Percentiles rank a stretch among this genome's conserved stretches.
phyloP scores from a whole-genome alignment of 2,797 vertebrate species.

The Crenichthys baileyi region DNA sequence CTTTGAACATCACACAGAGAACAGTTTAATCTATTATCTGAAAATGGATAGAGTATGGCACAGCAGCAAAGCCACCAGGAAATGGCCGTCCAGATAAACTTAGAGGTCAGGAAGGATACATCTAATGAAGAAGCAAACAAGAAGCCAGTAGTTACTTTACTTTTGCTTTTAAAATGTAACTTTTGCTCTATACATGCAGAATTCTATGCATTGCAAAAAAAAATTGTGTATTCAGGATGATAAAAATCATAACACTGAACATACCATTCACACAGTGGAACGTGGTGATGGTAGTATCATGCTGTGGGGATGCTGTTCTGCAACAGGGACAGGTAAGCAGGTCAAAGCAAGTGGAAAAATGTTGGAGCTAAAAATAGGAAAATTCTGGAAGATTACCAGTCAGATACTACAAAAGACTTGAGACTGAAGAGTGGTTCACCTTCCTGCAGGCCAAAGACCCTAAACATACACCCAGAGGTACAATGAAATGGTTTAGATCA shows the following conservation, averaged over 20 bases:
- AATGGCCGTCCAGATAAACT: background rate
- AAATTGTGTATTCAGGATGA: background rate
- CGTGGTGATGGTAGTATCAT: background rate
- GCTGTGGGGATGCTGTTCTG: background rate
- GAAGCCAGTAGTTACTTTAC: background rate
- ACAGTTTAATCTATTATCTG: background rate
- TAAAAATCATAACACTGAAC: background rate
- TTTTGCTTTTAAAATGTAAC: background rate
- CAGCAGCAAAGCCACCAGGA: background rate
- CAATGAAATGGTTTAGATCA: background rate
- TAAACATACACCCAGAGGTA: background rate
- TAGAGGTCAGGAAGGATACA: background rate
- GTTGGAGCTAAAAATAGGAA: background rate
- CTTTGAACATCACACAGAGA: background rate
- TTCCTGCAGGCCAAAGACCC: background rate
- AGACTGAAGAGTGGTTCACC: background rate
- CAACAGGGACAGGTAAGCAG: background rate
- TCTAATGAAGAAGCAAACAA: background rate
- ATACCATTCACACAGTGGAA: background rate
- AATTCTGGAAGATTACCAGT: background rate
- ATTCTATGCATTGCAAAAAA: background rate
- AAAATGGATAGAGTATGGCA: background rate
- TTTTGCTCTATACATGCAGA: background rate
- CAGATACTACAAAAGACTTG: background rate
- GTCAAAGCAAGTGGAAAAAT: background rate